Evolutionary conservation across 1,140 invertebrate genomes (phyloP), one percentile per base, ranked within the genome.

Genomic region (Lordiphosa mommai): DNA sequence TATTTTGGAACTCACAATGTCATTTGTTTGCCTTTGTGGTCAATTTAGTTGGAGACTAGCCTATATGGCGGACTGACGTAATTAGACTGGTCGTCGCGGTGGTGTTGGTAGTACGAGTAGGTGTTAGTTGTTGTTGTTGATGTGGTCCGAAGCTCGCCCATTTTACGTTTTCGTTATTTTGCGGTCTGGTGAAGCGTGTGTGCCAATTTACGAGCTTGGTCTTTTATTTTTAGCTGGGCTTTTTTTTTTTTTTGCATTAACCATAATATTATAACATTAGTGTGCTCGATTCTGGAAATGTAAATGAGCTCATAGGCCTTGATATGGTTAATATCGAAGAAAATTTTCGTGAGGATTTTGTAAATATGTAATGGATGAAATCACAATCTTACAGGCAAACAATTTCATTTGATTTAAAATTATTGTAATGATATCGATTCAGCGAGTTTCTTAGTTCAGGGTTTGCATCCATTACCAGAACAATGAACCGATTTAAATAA

Each of bases 171-270:
- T 32, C 20, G 38, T 50, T 52, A 46, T 77, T 82, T 80, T 70
- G 76, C 67, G 72, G 71, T 84, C 61, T 80, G 71, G 27, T 80
- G 77, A 80, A 80, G 76, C 76, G 76, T 80, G 77, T 80, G 76
- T 76, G 76, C 76, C 76, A 80, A 80, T 80, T 80, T 80, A 84
- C 58, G 66, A 84, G 77, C 72, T 55, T 64, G 49, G 61, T 34
- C 67, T 63, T 76, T 73, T 82, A 74, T 82, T 74, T 82, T 80
- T 82, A 80, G 74, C 69, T 49, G 34, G 34, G 47, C 49, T 51
- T 34, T 12, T n/a, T 20, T 64, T 57, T 58, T 44, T 33, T 64
- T 65, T 53, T 55, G 56, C 70, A 56, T 73, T 47, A 63, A 69
- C 41, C 43, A 73, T 73, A 56, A 68, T 61, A 71, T 61, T 48